phyloP scores from a whole-genome alignment of 2,888 invertebrate species.

The Schrankia costaestrigalis region DNA sequence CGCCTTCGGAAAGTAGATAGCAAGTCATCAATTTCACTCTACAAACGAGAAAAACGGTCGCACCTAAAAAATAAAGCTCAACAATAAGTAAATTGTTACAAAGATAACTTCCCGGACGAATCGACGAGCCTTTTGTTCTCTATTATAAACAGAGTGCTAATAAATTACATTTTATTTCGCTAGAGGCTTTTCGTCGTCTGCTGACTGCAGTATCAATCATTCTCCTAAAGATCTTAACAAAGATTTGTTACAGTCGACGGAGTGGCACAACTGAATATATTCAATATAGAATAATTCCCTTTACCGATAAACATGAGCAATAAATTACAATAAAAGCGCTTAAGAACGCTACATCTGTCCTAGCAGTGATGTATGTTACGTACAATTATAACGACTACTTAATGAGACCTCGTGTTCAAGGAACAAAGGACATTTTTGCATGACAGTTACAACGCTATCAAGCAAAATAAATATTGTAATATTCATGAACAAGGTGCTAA shows the following conservation, averaged over 20 bases:
- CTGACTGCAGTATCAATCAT: constrained; percentile 60
- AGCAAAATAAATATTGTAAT: constrained; percentile 24
- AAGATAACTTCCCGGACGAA: constrained; percentile 47
- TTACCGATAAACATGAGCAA: constrained; percentile 38
- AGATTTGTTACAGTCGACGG: constrained; percentile 63
- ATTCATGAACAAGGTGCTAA: constrained; percentile 30
- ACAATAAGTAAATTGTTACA: constrained; percentile 56
- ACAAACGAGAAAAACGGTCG: constrained; percentile 21
- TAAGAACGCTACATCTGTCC: constrained; percentile 28
- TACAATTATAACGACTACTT: constrained; percentile 17
- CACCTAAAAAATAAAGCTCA: constrained; percentile 28
- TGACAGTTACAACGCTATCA: constrained; percentile 7
- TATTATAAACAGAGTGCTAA: constrained; percentile 57
- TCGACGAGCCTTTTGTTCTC: constrained; percentile 50
- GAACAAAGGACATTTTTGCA: constrained; percentile 22
- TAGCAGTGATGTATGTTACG: constrained; percentile 12
- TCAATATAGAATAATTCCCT: constrained; percentile 43
- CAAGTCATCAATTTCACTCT: constrained; percentile 15
- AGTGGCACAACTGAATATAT: constrained; percentile 42
- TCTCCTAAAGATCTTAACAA: constrained; percentile 49
- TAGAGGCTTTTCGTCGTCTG: constrained; percentile 51
- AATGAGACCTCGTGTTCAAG: constrained; percentile 24
- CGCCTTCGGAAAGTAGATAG: constrained; percentile 7
- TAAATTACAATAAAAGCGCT: constrained; percentile 36
- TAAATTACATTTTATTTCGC: constrained; percentile 59